Percentiles rank a stretch among this genome's conserved stretches.
phyloP scores from a whole-genome alignment of 2,113 vertebrate genomes.

The Tetrao urogallus region DNA sequence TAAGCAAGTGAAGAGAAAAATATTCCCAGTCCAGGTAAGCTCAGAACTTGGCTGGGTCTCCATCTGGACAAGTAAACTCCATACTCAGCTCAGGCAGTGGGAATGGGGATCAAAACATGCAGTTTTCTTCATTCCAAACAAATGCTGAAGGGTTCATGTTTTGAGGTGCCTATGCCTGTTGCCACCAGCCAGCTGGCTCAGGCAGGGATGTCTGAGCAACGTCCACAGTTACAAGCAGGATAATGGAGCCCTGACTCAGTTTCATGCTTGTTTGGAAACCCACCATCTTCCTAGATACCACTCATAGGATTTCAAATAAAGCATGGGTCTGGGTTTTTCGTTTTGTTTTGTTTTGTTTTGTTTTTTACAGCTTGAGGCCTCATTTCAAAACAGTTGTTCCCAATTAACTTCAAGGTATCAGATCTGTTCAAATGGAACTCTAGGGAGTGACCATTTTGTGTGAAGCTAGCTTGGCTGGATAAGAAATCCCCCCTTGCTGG shows the following conservation, averaged over 20 bases:
- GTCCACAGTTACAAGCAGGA: not conserved
- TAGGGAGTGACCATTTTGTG: fast-evolving
- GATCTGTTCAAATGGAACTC: not conserved
- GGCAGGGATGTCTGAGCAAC: not conserved
- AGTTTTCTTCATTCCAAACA: not conserved
- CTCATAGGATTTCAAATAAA: not conserved
- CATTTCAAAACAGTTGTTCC: not conserved
- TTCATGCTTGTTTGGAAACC: not conserved
- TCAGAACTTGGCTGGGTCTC: not conserved
- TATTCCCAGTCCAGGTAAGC: not conserved
- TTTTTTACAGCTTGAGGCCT: not conserved
- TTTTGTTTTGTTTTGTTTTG: no score
- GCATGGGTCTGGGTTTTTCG: not conserved
- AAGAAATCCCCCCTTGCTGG: not conserved
- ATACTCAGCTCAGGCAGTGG: not conserved
- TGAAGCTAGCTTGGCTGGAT: not conserved
- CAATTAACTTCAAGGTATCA: not conserved
- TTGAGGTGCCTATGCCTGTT: not conserved
- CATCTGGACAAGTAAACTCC: not conserved
- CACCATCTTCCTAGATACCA: not conserved
- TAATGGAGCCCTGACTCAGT: not conserved
- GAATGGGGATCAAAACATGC: not conserved
- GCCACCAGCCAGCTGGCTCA: not conserved
- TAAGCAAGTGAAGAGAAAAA: not conserved
- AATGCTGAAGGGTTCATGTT: not conserved